phyloP scores from a whole-genome alignment of 2,888 invertebrate genomes.

The Ichneumoninae sp. region DNA sequence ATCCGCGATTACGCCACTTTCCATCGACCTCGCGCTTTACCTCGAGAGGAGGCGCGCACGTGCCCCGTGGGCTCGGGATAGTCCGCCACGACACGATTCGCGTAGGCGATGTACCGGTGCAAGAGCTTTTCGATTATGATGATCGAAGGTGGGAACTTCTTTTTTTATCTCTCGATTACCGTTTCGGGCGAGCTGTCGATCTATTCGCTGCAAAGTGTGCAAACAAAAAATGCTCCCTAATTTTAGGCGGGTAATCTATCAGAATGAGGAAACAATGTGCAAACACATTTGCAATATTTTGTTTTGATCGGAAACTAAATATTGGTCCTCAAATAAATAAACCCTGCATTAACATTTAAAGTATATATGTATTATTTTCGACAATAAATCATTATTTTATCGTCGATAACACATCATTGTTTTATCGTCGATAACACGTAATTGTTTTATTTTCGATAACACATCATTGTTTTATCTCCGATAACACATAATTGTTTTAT shows the following conservation, averaged over 20 bases:
- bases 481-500: not conserved
- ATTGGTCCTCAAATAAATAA: not conserved
- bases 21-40: conserved; percentile 77
- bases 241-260: not conserved
- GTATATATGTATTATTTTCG: conserved; percentile 23
- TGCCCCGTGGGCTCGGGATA: conserved; percentile 30
- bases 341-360: conserved; percentile 12
- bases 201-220: no score
- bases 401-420: no score
- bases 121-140: conserved; percentile 36
- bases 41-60: conserved; percentile 23
- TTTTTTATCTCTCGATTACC: not conserved
- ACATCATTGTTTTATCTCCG: not conserved
- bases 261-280: no score
- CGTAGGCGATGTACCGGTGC: conserved; percentile 50
- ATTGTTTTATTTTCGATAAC: not conserved
- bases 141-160: not conserved
- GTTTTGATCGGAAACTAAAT: no score
- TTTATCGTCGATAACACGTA: no score
- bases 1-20: conserved; percentile 83
- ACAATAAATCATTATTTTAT: no score
- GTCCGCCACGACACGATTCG: conserved; percentile 39
- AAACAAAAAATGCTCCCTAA: not conserved
- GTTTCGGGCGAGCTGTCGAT: no score
- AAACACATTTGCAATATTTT: not conserved